Conservation (phyloP, 2,888 invertebrate genomes). For the Gymnoscelis rufifasciata region DNA sequence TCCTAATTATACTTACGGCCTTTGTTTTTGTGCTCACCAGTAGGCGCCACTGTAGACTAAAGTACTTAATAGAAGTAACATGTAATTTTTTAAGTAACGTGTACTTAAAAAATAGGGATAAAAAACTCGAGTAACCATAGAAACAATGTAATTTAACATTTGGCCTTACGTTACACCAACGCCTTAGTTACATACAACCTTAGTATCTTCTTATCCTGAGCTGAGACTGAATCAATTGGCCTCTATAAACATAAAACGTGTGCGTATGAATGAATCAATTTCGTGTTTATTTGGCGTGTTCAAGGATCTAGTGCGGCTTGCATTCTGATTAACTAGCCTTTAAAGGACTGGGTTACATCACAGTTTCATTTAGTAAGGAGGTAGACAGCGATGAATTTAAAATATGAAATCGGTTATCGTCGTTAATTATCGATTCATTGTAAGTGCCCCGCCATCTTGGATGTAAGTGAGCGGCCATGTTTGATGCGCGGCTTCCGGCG, state of each 20-base stretch:
- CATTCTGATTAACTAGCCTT: slow-evolving; percentile 50
- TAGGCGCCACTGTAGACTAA: too few species aligned
- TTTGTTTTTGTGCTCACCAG: too few species aligned
- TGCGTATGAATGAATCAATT: slow-evolving; percentile 48
- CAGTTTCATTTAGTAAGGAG: slow-evolving; percentile 54
- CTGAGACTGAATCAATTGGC: slow-evolving; percentile 40
- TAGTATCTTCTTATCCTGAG: slow-evolving; percentile 35
- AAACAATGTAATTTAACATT: too few species aligned
- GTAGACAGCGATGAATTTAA: slow-evolving; percentile 60
- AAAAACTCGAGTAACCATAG: too few species aligned
- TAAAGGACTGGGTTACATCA: slow-evolving; percentile 68
- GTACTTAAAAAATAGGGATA: too few species aligned
- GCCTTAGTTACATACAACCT: too few species aligned
- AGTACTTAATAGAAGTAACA: too few species aligned
- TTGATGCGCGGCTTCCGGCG: slow-evolving; percentile 73
- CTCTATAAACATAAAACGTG: slow-evolving; percentile 54
- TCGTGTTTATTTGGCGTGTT: slow-evolving; percentile 48
- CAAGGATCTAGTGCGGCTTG: slow-evolving; percentile 55
- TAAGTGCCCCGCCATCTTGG: slow-evolving; percentile 71
- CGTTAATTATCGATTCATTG: slow-evolving; percentile 74
- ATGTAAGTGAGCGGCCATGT: slow-evolving; percentile 66
- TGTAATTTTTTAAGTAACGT: too few species aligned
- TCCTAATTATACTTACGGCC: too few species aligned
- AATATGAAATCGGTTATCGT: slow-evolving; percentile 74
- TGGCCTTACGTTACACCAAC: too few species aligned